Evolutionary conservation across 2,888 invertebrate genomes (phyloP).

Genomic region (Apotomis turbidana): DNA sequence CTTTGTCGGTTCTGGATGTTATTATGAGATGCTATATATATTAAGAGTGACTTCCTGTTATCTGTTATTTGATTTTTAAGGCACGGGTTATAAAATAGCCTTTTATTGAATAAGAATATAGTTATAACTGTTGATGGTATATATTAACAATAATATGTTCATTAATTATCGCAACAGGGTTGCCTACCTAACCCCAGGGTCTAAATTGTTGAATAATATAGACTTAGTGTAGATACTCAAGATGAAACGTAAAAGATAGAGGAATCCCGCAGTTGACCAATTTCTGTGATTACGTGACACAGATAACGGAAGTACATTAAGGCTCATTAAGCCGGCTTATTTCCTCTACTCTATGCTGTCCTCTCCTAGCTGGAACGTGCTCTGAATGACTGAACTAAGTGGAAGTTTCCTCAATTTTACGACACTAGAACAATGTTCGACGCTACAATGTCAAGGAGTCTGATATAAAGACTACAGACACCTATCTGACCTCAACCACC

Average conservation of each 20-base stretch:
- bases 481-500: background rate
- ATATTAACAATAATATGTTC: no score
- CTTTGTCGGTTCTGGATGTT: no score
- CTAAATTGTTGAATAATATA: no score
- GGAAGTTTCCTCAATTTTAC: slow-evolving; percentile 41
- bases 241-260: background rate
- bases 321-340: slow-evolving; percentile 37
- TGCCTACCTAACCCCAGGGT: no score
- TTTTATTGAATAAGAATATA: no score
- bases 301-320: slow-evolving; percentile 33
- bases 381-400: slow-evolving; percentile 39
- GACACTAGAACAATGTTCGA: slow-evolving; percentile 29
- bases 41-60: no score
- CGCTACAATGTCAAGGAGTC: slow-evolving; percentile 17
- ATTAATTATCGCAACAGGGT: no score
- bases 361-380: slow-evolving; percentile 28
- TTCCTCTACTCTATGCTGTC: slow-evolving; percentile 35
- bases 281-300: slow-evolving; percentile 7
- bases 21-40: no score
- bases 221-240: background rate
- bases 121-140: no score
- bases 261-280: background rate
- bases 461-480: slow-evolving; percentile 2
- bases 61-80: no score
- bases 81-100: no score